Base-by-base conservation (phyloP, 2,797 vertebrate species). In the Fundulus diaphanus region DNA sequence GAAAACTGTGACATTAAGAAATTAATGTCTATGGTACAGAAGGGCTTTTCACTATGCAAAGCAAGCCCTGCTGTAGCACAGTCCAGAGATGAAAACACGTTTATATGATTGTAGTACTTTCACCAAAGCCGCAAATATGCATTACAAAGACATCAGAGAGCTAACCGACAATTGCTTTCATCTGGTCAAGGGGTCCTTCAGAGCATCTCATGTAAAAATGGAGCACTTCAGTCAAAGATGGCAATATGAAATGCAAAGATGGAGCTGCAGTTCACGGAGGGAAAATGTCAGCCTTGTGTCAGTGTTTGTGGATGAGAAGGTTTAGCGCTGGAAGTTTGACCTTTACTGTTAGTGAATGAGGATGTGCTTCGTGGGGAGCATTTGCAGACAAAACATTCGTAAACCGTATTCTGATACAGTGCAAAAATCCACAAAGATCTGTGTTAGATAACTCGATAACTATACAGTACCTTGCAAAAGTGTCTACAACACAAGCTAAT, bases 101-200 rank as follows among this genome's bases (percentile, higher is more conserved):
- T 88, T 69, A 70, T 79, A 87, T 87, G 88, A 91, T 90, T 68
- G 72, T 73, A 73, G 91, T 66, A 74, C 86, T 87, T 88, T 80
- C 70, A 68, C 73, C 76, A 79, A 84, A 89, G 87, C 79, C 85
- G 85, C 83, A 88, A 92, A 90, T 90, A 86, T 88, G 87, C 89
- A 90, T 88, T 74, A 90, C 85, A 90, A 92, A 92, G 87, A 93
- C 90, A 90, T 93, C 89, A 95, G 93, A 93, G 87, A 59, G 65
- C 78, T 72, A 81, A 83, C 80, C 67, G 48, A 87, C 86, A 85
- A 92, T 72, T 79, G 82, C 92, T 91, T 94, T 93, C 86, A 93
- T 95, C 88, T 93, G 88, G 92, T 93, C 90, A 89, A 93, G 85
- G 88, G 88, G 86, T 88, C 87, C 83, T 85, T 72, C 66, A 77